Percentiles rank a stretch among this genome's conserved stretches.
These are phyloP conservation scores for Sebastes itinus DNA, from an alignment of 2,797 vertebrate species.

Conservation along the genomic window DNA sequence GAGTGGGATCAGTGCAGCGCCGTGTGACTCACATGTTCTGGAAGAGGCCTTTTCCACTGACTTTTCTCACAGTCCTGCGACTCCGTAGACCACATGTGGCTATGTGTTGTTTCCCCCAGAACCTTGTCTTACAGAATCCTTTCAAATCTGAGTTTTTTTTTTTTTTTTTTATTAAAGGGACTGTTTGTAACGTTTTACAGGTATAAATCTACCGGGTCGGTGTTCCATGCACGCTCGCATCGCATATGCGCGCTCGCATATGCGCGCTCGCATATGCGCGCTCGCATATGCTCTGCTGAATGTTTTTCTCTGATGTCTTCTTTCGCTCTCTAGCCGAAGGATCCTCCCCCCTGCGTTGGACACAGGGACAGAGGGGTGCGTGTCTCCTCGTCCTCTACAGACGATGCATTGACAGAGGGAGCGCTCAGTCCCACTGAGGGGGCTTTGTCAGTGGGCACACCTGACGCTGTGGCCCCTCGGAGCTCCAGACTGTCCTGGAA, in stretches of 20 bases:
- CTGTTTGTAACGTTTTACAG: no score
- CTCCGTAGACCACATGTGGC: not conserved
- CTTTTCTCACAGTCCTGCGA: constrained; percentile 1
- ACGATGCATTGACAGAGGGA: constrained; percentile 67
- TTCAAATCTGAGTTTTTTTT: not conserved
- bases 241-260: no score
- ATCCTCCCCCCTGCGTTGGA: constrained; percentile 20
- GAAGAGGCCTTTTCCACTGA: constrained; percentile 28
- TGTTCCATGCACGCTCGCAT: no score
- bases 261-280: no score
- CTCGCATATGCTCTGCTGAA: no score
- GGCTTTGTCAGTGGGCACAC: not conserved
- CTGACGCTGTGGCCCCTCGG: constrained; percentile 22
- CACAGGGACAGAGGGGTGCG: constrained; percentile 47
- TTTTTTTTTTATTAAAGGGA: no score
- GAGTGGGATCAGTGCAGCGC: not conserved
- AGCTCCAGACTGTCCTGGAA: constrained; percentile 59
- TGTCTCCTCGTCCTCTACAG: constrained; percentile 80
- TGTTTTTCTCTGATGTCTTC: not conserved
- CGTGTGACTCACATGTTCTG: constrained; percentile 52
- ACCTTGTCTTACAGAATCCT: not conserved
- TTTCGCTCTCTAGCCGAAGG: constrained; percentile 48
- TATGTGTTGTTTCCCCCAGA: not conserved
- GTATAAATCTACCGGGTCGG: no score
- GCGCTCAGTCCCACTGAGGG: constrained; percentile 15